Evolutionary conservation across 2,797 vertebrate species (phyloP).

Genomic region (Eptatretus atami): DNA sequence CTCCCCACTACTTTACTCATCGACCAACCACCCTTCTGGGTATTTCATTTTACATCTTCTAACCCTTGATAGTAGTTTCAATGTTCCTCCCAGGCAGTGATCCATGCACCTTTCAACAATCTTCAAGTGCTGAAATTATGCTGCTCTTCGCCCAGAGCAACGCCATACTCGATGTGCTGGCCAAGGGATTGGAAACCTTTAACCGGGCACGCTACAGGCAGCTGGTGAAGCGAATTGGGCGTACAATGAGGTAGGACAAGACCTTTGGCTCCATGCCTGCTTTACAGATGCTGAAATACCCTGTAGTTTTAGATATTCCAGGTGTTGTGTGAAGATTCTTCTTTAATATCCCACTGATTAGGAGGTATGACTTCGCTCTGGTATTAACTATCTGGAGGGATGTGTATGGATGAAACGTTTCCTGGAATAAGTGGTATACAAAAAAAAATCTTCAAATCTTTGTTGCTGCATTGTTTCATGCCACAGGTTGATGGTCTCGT

Average conservation of each 20-base stretch:
- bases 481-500: conserved; percentile 52
- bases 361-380: no score
- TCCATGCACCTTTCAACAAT: background rate
- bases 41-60: no score
- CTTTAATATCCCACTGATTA: no score
- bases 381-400: background rate
- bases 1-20: no score
- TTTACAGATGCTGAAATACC: no score
- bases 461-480: background rate
- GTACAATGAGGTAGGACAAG: conserved; percentile 41
- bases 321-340: no score
- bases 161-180: conserved; percentile 52
- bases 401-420: no score
- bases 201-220: conserved; percentile 71
- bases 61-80: background rate
- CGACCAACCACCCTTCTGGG: no score
- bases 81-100: background rate
- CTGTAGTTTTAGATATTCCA: no score
- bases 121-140: conserved; percentile 79
- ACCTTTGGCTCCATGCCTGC: no score
- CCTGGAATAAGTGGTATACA: background rate
- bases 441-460: background rate
- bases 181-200: conserved; percentile 57
- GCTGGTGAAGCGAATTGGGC: conserved; percentile 73
- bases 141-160: conserved; percentile 70